These are phyloP conservation scores for Mya arenaria DNA, from an alignment of 1,140 invertebrate species.

Conservation along the genomic window DNA sequence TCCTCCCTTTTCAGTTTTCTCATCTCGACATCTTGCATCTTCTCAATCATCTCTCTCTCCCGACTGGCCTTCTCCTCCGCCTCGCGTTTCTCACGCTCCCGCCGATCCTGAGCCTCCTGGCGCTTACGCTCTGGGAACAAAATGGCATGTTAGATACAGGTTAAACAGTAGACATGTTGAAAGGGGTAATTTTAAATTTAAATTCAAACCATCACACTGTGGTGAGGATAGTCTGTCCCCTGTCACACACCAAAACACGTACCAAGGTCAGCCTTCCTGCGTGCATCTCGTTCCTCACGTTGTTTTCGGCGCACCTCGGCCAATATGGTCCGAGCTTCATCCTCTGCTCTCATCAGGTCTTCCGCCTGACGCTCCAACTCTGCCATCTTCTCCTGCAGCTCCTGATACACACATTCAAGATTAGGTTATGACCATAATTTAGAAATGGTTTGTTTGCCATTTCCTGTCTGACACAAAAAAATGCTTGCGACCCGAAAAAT, in stretches of 20 bases:
- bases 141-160: too few species aligned
- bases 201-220: too few species aligned
- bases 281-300: slow-evolving; percentile 68
- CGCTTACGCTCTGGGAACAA: slow-evolving; percentile 67
- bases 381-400: slow-evolving; percentile 71
- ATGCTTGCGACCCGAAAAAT: too few species aligned
- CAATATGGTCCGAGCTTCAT: slow-evolving; percentile 69
- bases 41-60: slow-evolving; percentile 69
- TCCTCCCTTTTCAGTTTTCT: slow-evolving; percentile 64
- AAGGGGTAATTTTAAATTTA: too few species aligned
- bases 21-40: slow-evolving; percentile 70
- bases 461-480: too few species aligned
- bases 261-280: slow-evolving; percentile 68
- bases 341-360: slow-evolving; percentile 67
- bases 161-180: too few species aligned
- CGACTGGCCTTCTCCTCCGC: slow-evolving; percentile 66
- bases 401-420: slow-evolving; percentile 46
- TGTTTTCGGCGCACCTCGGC: slow-evolving; percentile 63
- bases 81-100: slow-evolving; percentile 68
- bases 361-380: slow-evolving; percentile 66
- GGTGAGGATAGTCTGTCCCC: too few species aligned
- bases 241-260: too few species aligned
- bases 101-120: slow-evolving; percentile 59
- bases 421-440: too few species aligned
- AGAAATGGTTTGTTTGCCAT: too few species aligned